These are phyloP conservation scores for Labeo catla DNA, from an alignment of 2,113 vertebrate species.

Conservation along the genomic window DNA sequence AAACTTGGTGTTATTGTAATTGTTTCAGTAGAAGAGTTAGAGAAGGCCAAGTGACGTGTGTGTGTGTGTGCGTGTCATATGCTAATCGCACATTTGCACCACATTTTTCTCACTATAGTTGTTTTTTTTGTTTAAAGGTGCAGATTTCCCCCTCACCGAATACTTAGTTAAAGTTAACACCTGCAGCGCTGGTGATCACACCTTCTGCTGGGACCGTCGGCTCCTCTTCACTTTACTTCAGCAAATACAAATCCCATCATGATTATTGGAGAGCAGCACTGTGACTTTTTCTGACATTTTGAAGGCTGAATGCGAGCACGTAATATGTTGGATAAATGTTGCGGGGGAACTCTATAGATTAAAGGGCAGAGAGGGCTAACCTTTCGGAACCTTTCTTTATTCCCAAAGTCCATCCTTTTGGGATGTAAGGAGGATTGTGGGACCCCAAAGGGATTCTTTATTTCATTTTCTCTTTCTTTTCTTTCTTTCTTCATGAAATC, in stretches of 20 bases:
- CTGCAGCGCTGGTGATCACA: neutral
- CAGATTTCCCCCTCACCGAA: neutral
- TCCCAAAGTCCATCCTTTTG: conserved; percentile 51
- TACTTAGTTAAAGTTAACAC: conserved; percentile 19
- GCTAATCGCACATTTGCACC: conserved; percentile 1
- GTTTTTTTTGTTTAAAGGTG: conserved; percentile 22
- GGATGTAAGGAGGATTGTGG: conserved; percentile 60
- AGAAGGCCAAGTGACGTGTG: neutral
- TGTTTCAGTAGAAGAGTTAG: conserved; percentile 10
- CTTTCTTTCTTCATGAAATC: conserved; percentile 55
- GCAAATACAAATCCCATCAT: neutral
- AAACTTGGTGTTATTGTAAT: conserved; percentile 24
- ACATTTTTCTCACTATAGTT: conserved; percentile 14
- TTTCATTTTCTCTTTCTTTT: conserved; percentile 51
- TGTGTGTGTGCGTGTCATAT: neutral
- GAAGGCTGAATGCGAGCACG: neutral
- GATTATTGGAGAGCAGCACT: neutral
- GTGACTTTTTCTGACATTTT: conserved; percentile 14
- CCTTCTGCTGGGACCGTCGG: neutral
- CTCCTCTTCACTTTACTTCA: neutral
- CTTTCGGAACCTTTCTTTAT: conserved; percentile 54
- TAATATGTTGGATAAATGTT: conserved; percentile 16
- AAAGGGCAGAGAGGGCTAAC: conserved; percentile 38
- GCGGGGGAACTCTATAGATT: conserved; percentile 10
- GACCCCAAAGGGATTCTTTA: conserved; percentile 66